Conservation (phyloP, 1,140 invertebrate genomes). For the Ganaspis sp. region DNA sequence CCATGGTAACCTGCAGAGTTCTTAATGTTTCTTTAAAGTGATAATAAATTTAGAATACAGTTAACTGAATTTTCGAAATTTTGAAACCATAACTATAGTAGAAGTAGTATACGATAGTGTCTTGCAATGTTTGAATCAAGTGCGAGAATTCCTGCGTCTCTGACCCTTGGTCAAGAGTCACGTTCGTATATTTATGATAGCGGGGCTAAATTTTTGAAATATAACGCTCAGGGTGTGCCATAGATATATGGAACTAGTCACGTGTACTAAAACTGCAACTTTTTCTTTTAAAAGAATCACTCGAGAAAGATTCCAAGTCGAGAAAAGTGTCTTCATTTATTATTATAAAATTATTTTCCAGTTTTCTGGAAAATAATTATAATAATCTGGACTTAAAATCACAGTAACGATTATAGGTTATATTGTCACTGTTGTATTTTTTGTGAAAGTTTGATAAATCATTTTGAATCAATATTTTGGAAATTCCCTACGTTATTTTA, state of each 20-base stretch:
- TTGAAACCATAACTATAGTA: background rate
- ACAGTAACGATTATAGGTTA: too few relatives aligned
- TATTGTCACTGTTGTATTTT: too few relatives aligned
- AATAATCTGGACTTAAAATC: too few relatives aligned
- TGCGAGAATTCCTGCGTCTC: constrained; percentile 6
- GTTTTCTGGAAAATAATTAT: too few relatives aligned
- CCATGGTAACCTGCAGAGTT: too few relatives aligned
- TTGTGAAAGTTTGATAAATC: too few relatives aligned
- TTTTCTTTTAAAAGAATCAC: background rate
- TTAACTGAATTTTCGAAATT: background rate
- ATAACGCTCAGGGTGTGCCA: constrained; percentile 31
- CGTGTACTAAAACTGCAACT: background rate
- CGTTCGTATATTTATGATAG: constrained; percentile 50
- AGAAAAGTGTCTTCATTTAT: background rate
- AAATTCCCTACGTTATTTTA: too few relatives aligned
- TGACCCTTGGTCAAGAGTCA: constrained; percentile 55
- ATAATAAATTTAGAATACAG: too few relatives aligned
- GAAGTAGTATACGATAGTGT: background rate
- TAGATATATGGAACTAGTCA: constrained; percentile 9
- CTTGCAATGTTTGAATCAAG: constrained; percentile 3
- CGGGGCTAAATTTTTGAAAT: constrained; percentile 54
- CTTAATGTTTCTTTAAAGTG: too few relatives aligned
- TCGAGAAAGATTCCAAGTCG: background rate
- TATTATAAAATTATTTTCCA: too few relatives aligned
- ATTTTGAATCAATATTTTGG: too few relatives aligned